Evolutionary conservation across 2,797 vertebrate genomes (phyloP).

Genomic region (Rhabdophis nuchalis): DNA sequence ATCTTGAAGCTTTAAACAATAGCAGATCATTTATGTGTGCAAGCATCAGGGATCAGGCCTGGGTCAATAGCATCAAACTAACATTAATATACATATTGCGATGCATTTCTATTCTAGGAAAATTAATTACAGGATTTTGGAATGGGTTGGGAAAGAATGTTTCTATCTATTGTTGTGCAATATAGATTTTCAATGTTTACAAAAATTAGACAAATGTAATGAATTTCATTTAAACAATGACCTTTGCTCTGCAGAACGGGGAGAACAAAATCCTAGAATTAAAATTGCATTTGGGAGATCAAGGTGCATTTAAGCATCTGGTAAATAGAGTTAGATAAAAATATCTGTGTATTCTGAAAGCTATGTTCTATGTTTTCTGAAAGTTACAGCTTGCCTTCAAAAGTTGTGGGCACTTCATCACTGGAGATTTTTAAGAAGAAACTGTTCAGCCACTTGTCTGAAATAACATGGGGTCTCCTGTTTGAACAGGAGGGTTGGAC

Average conservation of each 20-base stretch:
- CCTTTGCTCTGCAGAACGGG: background rate
- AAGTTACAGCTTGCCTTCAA: background rate
- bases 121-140: background rate
- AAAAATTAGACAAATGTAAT: background rate
- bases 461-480: background rate
- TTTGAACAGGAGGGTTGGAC: background rate
- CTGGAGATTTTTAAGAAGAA: background rate
- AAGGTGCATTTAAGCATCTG: background rate
- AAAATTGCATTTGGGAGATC: background rate
- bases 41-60: background rate
- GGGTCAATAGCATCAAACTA: background rate
- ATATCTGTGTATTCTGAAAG: background rate
- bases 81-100: background rate
- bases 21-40: background rate
- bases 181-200: background rate
- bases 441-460: background rate
- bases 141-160: background rate
- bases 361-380: background rate
- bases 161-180: background rate
- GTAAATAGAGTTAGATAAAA: background rate
- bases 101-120: background rate
- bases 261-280: background rate
- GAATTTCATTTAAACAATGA: background rate
- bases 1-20: background rate
- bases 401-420: background rate